Conservation (phyloP, 2,797 vertebrate species). For the Microctenopoma steveboyesi region DNA sequence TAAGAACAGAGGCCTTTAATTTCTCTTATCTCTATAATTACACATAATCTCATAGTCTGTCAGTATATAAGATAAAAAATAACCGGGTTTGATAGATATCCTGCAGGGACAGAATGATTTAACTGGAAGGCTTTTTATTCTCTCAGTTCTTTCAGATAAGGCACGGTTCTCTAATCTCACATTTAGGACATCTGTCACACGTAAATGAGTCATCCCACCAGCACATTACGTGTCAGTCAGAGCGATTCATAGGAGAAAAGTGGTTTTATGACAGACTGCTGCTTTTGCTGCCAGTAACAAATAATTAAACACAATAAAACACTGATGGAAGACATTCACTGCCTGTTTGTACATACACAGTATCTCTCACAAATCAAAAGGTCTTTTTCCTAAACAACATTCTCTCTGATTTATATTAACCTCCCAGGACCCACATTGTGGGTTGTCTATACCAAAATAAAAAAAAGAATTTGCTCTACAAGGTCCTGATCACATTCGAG, state of each 20-base stretch:
- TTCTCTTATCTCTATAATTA: constrained; percentile 72
- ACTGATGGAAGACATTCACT: too few relatives aligned
- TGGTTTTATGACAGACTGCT: constrained; percentile 16
- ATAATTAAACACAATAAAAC: not conserved
- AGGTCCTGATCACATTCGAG: too few relatives aligned
- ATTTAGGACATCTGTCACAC: constrained; percentile 63
- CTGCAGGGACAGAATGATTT: constrained; percentile 57
- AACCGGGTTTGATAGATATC: constrained; percentile 56
- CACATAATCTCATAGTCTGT: constrained; percentile 65
- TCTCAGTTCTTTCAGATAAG: constrained; percentile 61
- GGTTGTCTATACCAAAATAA: too few relatives aligned
- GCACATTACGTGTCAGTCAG: constrained; percentile 53
- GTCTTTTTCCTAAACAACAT: too few relatives aligned
- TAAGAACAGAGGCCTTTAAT: constrained; percentile 60
- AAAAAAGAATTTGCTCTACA: too few relatives aligned
- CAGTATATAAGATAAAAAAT: constrained; percentile 60
- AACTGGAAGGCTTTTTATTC: constrained; percentile 57
- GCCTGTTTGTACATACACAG: too few relatives aligned
- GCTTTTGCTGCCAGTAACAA: not conserved
- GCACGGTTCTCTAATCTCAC: constrained; percentile 56
- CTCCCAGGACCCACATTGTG: too few relatives aligned
- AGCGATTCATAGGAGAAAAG: constrained; percentile 34
- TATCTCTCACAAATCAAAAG: too few relatives aligned
- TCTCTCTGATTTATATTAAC: too few relatives aligned
- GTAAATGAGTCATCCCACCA: constrained; percentile 56